phyloP scores from a whole-genome alignment of 2,113 vertebrate genomes.

The Oncorhynchus gorbuscha region DNA sequence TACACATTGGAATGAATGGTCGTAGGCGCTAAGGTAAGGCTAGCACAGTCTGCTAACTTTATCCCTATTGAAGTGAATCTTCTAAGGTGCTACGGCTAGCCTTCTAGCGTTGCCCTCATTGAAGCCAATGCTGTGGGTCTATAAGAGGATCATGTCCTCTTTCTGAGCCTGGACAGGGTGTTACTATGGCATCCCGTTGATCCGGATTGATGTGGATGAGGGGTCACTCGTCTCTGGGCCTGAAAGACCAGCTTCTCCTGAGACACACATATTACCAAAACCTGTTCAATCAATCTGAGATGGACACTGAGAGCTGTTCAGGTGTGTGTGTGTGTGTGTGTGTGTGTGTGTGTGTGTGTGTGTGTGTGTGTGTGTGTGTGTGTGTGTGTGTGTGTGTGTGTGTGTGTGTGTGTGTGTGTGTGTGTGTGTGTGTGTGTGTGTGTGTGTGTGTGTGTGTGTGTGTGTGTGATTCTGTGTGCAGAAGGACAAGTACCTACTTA shows the following conservation, averaged over 20 bases:
- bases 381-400: background rate
- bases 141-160: background rate
- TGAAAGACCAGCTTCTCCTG: background rate
- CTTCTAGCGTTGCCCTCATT: constrained; percentile 3
- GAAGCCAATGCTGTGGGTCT: constrained; percentile 27
- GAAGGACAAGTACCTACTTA: too few species aligned
- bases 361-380: constrained; percentile 2
- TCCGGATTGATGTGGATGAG: constrained; percentile 57
- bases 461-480: too few species aligned
- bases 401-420: constrained; percentile 11
- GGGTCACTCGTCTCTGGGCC: constrained; percentile 4
- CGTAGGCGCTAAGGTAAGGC: background rate
- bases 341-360: background rate
- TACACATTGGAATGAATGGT: background rate
- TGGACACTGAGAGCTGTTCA: background rate
- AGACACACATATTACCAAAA: background rate
- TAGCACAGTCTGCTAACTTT: background rate
- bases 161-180: constrained; percentile 52
- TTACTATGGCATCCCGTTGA: constrained; percentile 64
- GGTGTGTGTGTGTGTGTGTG: background rate
- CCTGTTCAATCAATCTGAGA: constrained; percentile 6
- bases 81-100: constrained; percentile 20
- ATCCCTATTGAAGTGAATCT: constrained; percentile 4
- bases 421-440: background rate
- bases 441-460: background rate